Evolutionary conservation across 2,113 vertebrate species (phyloP).

Genomic region (Rhabdornis inornatus): DNA sequence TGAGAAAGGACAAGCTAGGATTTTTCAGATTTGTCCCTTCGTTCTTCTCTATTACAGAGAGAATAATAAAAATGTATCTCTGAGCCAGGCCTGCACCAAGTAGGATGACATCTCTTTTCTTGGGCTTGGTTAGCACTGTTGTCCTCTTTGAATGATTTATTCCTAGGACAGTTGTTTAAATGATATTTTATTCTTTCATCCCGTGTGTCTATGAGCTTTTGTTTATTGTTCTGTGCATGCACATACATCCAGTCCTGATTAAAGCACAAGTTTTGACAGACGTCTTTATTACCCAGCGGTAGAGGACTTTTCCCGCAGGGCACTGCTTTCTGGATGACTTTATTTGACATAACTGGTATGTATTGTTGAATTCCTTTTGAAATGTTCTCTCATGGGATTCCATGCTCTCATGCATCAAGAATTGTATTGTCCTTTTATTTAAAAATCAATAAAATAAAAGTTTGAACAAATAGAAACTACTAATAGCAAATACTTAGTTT

Average conservation of each 20-base stretch:
- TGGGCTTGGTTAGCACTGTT: not conserved
- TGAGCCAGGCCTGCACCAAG: not conserved
- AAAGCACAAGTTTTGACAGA: not conserved
- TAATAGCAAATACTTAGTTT: not conserved
- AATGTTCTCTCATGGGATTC: not conserved
- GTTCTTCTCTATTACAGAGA: not conserved
- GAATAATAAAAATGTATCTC: not conserved
- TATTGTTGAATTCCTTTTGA: slow-evolving; percentile 21
- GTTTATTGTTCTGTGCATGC: not conserved
- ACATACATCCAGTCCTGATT: not conserved
- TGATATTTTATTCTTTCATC: not conserved
- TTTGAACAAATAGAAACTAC: not conserved
- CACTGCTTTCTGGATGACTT: not conserved
- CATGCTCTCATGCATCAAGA: not conserved
- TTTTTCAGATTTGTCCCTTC: not conserved
- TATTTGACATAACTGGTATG: not conserved
- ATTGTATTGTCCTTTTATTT: not conserved
- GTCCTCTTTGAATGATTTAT: not conserved
- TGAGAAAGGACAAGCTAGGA: not conserved
- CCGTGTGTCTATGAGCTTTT: not conserved
- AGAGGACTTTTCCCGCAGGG: not conserved
- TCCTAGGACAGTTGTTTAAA: not conserved
- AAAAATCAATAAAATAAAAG: not conserved
- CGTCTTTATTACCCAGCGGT: not conserved
- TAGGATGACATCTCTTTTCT: not conserved